These are phyloP conservation scores for Dioctria rufipes DNA, from an alignment of 2,888 invertebrate species.

Conservation along the genomic window DNA sequence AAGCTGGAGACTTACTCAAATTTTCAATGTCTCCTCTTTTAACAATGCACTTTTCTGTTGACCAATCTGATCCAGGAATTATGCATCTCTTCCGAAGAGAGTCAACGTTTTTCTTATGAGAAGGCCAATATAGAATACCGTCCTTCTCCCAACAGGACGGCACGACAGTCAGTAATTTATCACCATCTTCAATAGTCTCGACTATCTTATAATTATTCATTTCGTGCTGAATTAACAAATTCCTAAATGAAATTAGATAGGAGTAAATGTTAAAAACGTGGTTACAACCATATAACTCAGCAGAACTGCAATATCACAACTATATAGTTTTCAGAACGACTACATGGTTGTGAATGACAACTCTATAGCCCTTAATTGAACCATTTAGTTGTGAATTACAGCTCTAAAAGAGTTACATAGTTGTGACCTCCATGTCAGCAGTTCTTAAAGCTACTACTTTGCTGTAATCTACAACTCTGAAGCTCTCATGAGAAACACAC, in stretches of 20 bases:
- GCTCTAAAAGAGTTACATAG: neutral
- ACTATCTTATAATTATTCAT: neutral
- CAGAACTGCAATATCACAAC: too few relatives aligned
- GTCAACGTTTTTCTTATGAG: neutral
- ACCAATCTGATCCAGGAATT: neutral
- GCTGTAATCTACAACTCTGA: too few relatives aligned
- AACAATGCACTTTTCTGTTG: neutral
- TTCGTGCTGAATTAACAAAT: neutral
- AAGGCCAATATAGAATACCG: neutral
- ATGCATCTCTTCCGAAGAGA: neutral
- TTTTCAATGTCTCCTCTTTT: neutral
- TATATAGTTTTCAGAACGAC: too few relatives aligned
- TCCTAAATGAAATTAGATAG: neutral
- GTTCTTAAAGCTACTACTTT: too few relatives aligned
- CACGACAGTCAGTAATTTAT: neutral
- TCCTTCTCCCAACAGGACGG: slow-evolving; percentile 3
- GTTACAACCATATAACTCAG: too few relatives aligned
- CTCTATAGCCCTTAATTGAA: neutral
- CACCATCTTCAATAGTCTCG: slow-evolving; percentile 9
- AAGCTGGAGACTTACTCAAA: neutral
- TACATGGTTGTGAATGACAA: neutral
- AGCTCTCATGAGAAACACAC: too few relatives aligned
- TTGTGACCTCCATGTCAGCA: too few relatives aligned
- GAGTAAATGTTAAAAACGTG: neutral
- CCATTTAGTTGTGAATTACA: neutral